Evolutionary conservation across 53 echinoderm and acorn worm species (phyloP).

Genomic region (Patiria pectinifera): DNA sequence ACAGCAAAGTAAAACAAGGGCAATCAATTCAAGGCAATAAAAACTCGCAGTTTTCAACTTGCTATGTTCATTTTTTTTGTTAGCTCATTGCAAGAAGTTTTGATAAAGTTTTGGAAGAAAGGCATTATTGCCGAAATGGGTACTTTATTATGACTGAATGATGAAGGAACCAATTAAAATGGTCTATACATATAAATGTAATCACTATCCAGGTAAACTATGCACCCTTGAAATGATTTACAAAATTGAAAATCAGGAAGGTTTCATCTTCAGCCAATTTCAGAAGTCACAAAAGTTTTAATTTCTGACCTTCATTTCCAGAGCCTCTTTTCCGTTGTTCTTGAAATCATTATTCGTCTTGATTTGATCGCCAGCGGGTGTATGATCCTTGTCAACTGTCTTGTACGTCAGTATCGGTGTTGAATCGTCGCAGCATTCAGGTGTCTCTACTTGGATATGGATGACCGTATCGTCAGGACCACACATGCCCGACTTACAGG

Average conservation of each 20-base stretch:
- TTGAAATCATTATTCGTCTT: neutral
- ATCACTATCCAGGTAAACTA: too few species aligned
- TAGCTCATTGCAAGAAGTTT: too few species aligned
- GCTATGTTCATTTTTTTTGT: too few species aligned
- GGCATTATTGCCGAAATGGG: too few species aligned
- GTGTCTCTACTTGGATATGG: slow-evolving; percentile 64
- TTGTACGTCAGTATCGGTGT: slow-evolving; percentile 67
- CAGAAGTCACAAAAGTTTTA: neutral
- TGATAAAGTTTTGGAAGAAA: too few species aligned
- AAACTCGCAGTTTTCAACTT: too few species aligned
- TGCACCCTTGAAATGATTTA: too few species aligned
- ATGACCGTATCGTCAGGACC: slow-evolving; percentile 73
- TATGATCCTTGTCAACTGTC: slow-evolving; percentile 43
- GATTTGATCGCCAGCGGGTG: neutral
- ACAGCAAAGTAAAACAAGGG: neutral
- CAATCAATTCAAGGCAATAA: too few species aligned
- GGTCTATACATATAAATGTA: too few species aligned
- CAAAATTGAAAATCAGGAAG: too few species aligned
- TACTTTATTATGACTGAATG: too few species aligned
- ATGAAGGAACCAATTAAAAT: too few species aligned
- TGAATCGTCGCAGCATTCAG: slow-evolving; percentile 58
- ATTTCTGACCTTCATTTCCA: neutral
- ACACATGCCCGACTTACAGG: slow-evolving; percentile 83
- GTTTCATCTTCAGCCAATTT: neutral
- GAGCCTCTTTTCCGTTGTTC: neutral